These are phyloP conservation scores for Acridotheres tristis DNA, from an alignment of 2,797 vertebrate species.

Conservation along the genomic window DNA sequence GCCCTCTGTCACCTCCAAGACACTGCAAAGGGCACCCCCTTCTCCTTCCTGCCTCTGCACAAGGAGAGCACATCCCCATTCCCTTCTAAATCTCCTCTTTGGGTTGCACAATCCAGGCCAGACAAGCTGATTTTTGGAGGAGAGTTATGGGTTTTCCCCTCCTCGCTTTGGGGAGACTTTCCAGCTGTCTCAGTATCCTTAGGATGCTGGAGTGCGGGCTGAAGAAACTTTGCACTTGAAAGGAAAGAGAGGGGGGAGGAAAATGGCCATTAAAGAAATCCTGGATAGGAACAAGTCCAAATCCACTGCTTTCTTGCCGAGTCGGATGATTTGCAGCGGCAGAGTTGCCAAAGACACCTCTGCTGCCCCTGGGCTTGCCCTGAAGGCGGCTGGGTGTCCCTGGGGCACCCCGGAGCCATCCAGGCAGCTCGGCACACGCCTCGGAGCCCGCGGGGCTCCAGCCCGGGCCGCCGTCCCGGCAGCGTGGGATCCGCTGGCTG, in stretches of 20 bases:
- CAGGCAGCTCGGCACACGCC: not conserved
- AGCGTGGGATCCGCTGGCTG: not conserved
- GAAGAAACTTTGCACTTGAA: not conserved
- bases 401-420: not conserved
- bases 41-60: slow-evolving; percentile 31
- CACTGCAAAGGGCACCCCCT: not conserved
- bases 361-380: not conserved
- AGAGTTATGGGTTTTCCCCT: not conserved
- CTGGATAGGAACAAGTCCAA: not conserved
- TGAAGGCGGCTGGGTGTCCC: not conserved
- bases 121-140: not conserved
- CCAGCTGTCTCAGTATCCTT: not conserved
- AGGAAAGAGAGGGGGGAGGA: not conserved
- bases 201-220: not conserved
- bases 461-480: not conserved
- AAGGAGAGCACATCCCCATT: not conserved
- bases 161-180: not conserved
- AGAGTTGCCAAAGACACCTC: not conserved
- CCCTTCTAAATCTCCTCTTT: not conserved
- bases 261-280: not conserved
- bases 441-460: not conserved
- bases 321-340: not conserved
- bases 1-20: slow-evolving; percentile 44
- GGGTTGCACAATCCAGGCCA: not conserved
- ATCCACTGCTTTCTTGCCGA: not conserved